phyloP scores from a whole-genome alignment of 1,140 invertebrate species.

The Pygmarrhopalites habei region DNA sequence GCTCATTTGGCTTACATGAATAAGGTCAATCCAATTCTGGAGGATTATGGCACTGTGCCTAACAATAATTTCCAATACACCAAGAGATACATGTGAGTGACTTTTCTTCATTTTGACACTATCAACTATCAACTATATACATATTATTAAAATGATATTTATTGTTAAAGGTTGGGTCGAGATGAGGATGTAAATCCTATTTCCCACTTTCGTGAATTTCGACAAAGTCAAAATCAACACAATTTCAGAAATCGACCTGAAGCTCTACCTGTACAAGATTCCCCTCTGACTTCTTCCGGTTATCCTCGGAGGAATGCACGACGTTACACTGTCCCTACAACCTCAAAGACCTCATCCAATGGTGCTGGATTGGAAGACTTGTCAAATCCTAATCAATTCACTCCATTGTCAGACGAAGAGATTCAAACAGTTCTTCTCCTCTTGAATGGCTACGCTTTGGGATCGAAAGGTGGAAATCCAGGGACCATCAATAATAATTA shows the following conservation, averaged over 20 bases:
- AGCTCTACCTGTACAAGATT: not conserved
- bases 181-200: not conserved
- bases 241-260: not conserved
- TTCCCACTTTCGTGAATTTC: slow-evolving; percentile 21
- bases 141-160: not conserved
- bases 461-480: not conserved
- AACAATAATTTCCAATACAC: not conserved
- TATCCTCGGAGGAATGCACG: slow-evolving; percentile 7
- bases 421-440: slow-evolving; percentile 27
- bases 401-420: slow-evolving; percentile 23
- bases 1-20: slow-evolving; percentile 16
- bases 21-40: slow-evolving; percentile 1
- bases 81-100: slow-evolving; percentile 1
- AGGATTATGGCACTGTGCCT: not conserved
- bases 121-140: not conserved
- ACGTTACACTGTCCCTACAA: not conserved
- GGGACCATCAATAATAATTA: not conserved
- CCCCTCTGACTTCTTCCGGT: not conserved
- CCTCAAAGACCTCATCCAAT: not conserved
- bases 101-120: not conserved
- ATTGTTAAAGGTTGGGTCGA: not conserved
- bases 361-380: not conserved
- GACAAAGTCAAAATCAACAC: not conserved
- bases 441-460: slow-evolving; percentile 25
- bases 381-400: not conserved